Evolutionary conservation across 1,140 invertebrate species (phyloP), one percentile per base, ranked within the genome.

Genomic region (Apocrypta bakeri): DNA sequence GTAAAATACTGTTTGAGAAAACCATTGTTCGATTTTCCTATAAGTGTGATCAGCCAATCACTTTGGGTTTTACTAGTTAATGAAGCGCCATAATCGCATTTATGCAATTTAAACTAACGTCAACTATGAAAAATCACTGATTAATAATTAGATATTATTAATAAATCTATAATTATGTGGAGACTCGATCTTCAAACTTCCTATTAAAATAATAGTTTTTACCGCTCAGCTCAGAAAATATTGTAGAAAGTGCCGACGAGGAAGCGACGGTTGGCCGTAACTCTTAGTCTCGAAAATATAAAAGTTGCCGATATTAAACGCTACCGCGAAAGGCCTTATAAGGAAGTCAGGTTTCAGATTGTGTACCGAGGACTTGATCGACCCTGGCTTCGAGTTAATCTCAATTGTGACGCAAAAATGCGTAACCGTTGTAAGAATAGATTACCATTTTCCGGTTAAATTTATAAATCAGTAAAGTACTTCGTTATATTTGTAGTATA

Each of bases 181-280:
- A 24, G 63, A 29, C 8, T 27, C 12, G 48, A 21, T 56, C 48
- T 1, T n/a, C 3, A 56, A 56, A 56, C 48, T 56, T 56, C 48
- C 63, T 66, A 29, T 12, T 11, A 17, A 27, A 27, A 27, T 56
- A 56, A 56, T 56, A 21, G 48, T 66, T 27, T 66, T 66, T 27
- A 11, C 24, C 27, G 12, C 56, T 12, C 12, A 7, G 24, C 63
- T 0, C 25, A 12, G 24, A 66, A 77, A 66, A 14, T 66, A 27
- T 25, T 24, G 63, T 77, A 33, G 31, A 66, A 77, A 77, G 29
- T 66, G 33, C 75, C 2, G 29, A 63, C 21, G 31, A 66, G 56
- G 61, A 77, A 66, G 75, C 61, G 33, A 25, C 25, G 6, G 31
- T 1, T 11, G 17, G 24, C 27, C n/a, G 21, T 66, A 40, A 64